These are phyloP conservation scores for Formica selysi DNA, from an alignment of 1,140 invertebrate species.

Conservation along the genomic window DNA sequence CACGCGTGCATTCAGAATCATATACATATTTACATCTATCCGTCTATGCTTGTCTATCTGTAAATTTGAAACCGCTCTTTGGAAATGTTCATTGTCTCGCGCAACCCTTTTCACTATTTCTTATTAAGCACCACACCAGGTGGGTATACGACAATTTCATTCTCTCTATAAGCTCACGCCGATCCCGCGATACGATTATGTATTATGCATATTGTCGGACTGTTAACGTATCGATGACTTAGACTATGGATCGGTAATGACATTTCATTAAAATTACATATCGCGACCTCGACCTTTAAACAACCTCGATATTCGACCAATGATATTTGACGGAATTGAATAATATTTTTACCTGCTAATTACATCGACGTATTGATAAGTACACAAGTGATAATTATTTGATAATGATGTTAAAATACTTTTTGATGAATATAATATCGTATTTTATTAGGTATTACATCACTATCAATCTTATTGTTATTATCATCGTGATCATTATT, in stretches of 20 bases:
- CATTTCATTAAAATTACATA: conserved; percentile 42
- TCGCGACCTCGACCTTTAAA: conserved; percentile 34
- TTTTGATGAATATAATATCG: background rate
- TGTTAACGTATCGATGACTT: conserved; percentile 34
- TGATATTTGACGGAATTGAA: background rate
- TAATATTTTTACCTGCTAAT: background rate
- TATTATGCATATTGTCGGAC: conserved; percentile 3
- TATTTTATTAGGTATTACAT: background rate
- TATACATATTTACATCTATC: background rate
- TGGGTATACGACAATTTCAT: conserved; percentile 31
- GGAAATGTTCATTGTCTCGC: background rate
- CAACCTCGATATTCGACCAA: background rate
- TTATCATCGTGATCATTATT: background rate
- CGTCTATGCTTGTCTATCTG: conserved; percentile 18
- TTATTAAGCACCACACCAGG: background rate
- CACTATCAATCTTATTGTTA: background rate
- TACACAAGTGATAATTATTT: background rate
- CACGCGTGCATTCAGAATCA: background rate
- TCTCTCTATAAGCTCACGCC: background rate
- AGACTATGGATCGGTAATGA: conserved; percentile 36
- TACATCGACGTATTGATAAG: background rate
- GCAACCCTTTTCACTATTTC: background rate
- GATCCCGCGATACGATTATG: background rate
- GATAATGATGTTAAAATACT: background rate
- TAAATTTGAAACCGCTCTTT: background rate